Conservation (phyloP, 1,140 invertebrate genomes). For the Megalopta genalis region DNA sequence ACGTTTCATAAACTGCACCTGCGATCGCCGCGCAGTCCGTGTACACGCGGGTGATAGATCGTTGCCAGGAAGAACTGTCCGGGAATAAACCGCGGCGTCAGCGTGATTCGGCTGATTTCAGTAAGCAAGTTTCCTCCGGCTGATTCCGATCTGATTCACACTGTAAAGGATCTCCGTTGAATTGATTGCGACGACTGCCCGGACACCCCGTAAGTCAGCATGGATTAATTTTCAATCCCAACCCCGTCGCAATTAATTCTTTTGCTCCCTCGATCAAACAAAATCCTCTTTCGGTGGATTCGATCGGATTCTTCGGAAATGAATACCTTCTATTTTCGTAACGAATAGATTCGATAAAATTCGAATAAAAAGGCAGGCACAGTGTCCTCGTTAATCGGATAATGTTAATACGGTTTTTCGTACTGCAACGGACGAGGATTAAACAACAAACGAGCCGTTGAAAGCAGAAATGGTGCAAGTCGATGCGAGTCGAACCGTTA, state of each 20-base stretch:
- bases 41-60: conserved; percentile 53
- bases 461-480: no score
- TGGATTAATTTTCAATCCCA: conserved; percentile 55
- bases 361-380: no score
- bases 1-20: conserved; percentile 47
- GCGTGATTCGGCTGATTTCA: conserved; percentile 55
- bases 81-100: conserved; percentile 54
- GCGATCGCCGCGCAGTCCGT: conserved; percentile 40
- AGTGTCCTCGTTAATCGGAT: no score
- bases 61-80: conserved; percentile 49
- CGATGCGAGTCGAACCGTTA: no score
- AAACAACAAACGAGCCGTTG: no score
- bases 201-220: conserved; percentile 44
- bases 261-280: conserved; percentile 6
- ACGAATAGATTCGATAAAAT: no score
- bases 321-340: no score
- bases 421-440: no score
- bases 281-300: neutral
- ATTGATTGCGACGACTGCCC: conserved; percentile 57
- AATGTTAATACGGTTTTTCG: no score
- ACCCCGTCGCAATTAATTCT: conserved; percentile 24
- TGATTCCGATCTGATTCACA: conserved; percentile 55
- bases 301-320: no score
- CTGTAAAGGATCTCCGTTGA: conserved; percentile 49
- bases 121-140: conserved; percentile 55